Base-by-base conservation (phyloP, 2,797 vertebrate genomes). In the Sebastiscus albofasciatus region DNA sequence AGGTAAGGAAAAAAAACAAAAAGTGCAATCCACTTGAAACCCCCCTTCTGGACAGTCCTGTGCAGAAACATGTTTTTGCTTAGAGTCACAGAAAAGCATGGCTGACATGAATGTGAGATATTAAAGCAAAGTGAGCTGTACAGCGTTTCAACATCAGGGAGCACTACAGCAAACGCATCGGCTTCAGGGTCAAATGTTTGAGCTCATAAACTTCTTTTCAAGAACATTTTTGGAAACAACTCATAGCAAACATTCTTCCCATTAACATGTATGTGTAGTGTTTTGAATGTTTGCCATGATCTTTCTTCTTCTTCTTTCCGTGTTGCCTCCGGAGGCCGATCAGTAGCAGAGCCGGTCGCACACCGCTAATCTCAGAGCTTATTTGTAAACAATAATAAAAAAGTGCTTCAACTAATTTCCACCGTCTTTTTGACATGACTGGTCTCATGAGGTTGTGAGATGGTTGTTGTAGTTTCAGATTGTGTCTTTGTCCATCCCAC, bases 261-360 rank as follows among this genome's bases (percentile, higher is more conserved):
- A 14, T 16, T 36, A n/a, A 80, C 69, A 81, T 42, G 56, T 84
- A 81, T 42, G 56, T 84, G 85, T 93, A 93, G 94, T 94, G 92
- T 92, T 90, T 87, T 67, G 1, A 83, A 89, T 84, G 70, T 52
- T 90, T 83, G 77, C 82, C 76, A 82, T 82, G 54, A 61, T 31
- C 56, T 86, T 66, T 77, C 66, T 74, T 73, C 56, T 67, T 73
- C 62, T 74, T 73, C 58, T 67, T 73, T 67, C 58, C 54, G 74
- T 46, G 39, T 27, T 70, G 78, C 79, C 79, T 83, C 39, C 54
- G 62, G 42, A 67, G 54, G 68, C 49, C 58, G 9, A 67, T 54
- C 39, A 64, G 72, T 14, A 79, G 69, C 79, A 89, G 79, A 39
- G 33, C 61, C 60, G 46, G 55, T 11, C 60, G 67, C 58, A 72